Conservation (phyloP, 1,140 invertebrate genomes). For the Ceratosolen fusciceps region DNA sequence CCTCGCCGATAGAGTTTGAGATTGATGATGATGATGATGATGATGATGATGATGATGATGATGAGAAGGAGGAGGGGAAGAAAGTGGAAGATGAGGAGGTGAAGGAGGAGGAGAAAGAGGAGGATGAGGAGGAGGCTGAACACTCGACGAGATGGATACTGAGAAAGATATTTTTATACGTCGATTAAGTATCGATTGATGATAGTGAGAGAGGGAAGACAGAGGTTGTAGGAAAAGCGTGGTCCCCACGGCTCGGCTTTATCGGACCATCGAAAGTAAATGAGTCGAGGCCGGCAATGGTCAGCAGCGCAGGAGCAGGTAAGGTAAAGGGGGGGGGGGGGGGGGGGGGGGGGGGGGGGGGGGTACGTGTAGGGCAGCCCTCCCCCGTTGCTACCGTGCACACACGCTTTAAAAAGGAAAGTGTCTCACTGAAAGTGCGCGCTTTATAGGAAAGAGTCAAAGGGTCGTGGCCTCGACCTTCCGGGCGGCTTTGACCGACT, state of each 20-base stretch:
- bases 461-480: background rate
- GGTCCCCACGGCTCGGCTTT: constrained; percentile 1
- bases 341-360: background rate
- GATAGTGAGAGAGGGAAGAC: background rate
- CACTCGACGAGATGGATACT: background rate
- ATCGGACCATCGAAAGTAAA: constrained; percentile 40
- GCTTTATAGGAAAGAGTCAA: background rate
- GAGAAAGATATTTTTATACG: no score
- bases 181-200: no score
- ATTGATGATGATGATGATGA: background rate
- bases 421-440: constrained; percentile 23
- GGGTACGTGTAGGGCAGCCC: background rate
- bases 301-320: no score
- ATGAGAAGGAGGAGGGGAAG: no score
- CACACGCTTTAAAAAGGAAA: background rate
- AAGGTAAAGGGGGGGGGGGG: no score
- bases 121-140: background rate
- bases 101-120: no score
- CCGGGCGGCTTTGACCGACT: background rate
- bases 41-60: background rate
- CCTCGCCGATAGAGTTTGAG: background rate
- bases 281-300: no score
- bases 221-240: constrained; percentile 1
- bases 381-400: background rate
- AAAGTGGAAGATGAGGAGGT: no score